A percentile compares a stretch with the other conserved stretches of the same genome.
Conservation (phyloP, 2,888 invertebrate species). For the Heliconius ismenius region DNA sequence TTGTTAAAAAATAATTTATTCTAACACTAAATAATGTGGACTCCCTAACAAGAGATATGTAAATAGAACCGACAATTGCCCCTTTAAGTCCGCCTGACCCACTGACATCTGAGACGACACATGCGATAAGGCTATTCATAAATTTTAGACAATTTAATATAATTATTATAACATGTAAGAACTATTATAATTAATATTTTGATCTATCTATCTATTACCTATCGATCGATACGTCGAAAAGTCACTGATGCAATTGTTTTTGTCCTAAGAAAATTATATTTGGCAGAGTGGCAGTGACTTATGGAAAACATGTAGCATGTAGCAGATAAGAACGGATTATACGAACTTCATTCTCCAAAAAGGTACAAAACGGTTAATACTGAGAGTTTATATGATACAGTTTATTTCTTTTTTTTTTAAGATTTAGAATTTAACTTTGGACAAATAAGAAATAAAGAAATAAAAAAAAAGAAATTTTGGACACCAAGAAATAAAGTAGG, state of each 20-base stretch:
- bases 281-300: too few species aligned
- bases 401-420: too few species aligned
- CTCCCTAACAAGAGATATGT: not conserved
- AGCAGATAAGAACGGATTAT: not conserved
- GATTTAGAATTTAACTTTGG: too few species aligned
- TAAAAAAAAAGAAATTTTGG: too few species aligned
- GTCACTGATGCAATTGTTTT: not conserved
- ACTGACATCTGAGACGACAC: constrained; percentile 19
- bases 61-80: not conserved
- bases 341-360: not conserved
- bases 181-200: not conserved
- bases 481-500: too few species aligned
- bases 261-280: too few species aligned
- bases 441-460: too few species aligned
- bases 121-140: constrained; percentile 22
- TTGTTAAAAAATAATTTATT: not conserved
- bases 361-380: too few species aligned
- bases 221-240: not conserved
- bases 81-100: constrained; percentile 28
- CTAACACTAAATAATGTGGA: not conserved
- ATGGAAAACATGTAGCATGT: not conserved
- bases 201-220: not conserved
- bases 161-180: not conserved
- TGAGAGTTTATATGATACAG: too few species aligned
- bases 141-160: constrained; percentile 13